Evolutionary conservation across 2,888 invertebrate species (phyloP), one percentile per base, ranked within the genome.

Genomic region (Lepas anatifera): DNA sequence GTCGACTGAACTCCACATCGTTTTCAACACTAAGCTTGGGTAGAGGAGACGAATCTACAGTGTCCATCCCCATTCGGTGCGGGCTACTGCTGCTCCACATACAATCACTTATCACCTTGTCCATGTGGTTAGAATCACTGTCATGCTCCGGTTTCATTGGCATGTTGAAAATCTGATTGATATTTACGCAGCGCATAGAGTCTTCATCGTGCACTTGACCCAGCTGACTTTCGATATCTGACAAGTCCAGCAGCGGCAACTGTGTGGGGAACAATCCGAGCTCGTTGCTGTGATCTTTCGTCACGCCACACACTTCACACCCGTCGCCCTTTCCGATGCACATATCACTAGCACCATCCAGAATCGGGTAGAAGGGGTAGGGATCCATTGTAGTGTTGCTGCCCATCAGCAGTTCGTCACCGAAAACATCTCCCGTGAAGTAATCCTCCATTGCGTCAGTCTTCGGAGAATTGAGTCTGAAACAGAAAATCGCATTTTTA

Each of bases 71-170:
- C 58, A 58, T 32, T 1, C 58, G 32, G 29, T 58, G 58, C 22
- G 35, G 7, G 22, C 58, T 58, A 22, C 58, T 58, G 35, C 58
- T 58, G 29, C 58, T 58, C 58, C 58, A 58, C 58, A 58, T 58
- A 18, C 58, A 58, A 25, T 58, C 58, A 58, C 58, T 58, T 18
- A 58, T 58, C 58, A 58, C 58, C 25, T 58, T 58, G 58, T 58
- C 58, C 22, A 22, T 58, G 58, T 58, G 32, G 18, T 29, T 32
- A 4, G 18, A 32, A 52, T 11, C 52, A 22, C 32, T 35, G 10
- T 58, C 58, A 2, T 32, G 58, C 22, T 11, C 3, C 11, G 29
- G 22, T 11, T 58, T 58, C 7, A 8, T 22, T 7, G 58, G 22
- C 58, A 58, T 35, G 35, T 58, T 58, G 58, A 58, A 58, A 25